Evolutionary conservation across 2,797 vertebrate genomes (phyloP).

Genomic region (Brachymystax lenok): DNA sequence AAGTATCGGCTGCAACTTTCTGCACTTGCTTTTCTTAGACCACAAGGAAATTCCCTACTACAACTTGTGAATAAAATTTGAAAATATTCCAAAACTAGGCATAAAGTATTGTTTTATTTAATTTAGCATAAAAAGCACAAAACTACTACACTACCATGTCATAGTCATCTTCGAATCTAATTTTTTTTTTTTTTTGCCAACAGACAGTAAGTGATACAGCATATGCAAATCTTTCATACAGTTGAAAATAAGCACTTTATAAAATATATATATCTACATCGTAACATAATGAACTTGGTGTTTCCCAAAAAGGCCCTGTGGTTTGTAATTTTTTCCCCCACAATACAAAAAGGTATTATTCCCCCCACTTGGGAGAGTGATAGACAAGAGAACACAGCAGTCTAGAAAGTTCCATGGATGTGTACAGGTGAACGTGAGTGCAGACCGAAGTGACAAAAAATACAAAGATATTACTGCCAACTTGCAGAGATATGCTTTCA

Average conservation of each 20-base stretch:
- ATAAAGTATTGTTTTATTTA: conserved; percentile 66
- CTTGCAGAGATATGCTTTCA: conserved; percentile 17
- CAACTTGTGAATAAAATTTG: neutral
- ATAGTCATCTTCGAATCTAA: no score
- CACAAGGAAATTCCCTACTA: no score
- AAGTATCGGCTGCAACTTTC: no score
- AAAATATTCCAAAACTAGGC: conserved; percentile 1
- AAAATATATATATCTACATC: conserved; percentile 79
- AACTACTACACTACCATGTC: conserved; percentile 46
- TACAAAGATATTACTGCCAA: conserved; percentile 19
- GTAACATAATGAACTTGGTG: conserved; percentile 65
- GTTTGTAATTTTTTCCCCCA: conserved; percentile 43
- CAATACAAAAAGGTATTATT: conserved; percentile 29
- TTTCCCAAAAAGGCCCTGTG: conserved; percentile 25
- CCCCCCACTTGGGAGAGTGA: conserved; percentile 27
- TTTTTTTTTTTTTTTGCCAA: conserved; percentile 20
- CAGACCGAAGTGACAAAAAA: neutral
- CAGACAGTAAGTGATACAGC: conserved; percentile 46
- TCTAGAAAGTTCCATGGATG: conserved; percentile 41
- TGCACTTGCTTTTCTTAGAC: no score
- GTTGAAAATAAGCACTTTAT: conserved; percentile 71
- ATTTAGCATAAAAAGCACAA: conserved; percentile 72
- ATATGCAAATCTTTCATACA: conserved; percentile 59
- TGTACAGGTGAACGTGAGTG: conserved; percentile 26
- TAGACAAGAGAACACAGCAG: conserved; percentile 43